A percentile compares a stretch with the other conserved stretches of the same genome.
These are phyloP conservation scores for Drosophila chauvacae DNA, from an alignment of 1,140 invertebrate species.

Conservation along the genomic window DNA sequence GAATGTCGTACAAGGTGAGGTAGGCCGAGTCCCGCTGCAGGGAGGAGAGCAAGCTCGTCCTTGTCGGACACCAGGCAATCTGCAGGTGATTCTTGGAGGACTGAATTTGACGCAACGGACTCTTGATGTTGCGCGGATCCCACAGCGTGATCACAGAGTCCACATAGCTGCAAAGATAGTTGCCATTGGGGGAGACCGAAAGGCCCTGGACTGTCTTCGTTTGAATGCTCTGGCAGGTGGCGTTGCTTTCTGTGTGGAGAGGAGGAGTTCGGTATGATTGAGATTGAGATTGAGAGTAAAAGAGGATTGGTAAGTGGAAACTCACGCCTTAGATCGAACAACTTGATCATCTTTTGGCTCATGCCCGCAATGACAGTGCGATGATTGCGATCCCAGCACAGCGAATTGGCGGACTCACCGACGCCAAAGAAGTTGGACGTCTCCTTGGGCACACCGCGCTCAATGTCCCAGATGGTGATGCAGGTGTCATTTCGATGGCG, in stretches of 20 bases:
- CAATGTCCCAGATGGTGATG: conserved; percentile 92
- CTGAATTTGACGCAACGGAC: conserved; percentile 90
- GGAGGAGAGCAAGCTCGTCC: conserved; percentile 72
- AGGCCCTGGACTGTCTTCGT: conserved; percentile 94
- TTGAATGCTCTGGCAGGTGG: conserved; percentile 89
- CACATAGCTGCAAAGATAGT: conserved; percentile 92
- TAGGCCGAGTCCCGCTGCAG: conserved; percentile 78
- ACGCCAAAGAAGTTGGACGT: conserved; percentile 85
- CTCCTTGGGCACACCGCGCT: conserved; percentile 74
- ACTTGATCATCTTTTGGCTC: conserved; percentile 94
- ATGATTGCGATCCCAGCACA: conserved; percentile 93
- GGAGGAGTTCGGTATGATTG: not conserved
- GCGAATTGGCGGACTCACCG: conserved; percentile 92
- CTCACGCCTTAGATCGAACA: conserved; percentile 96
- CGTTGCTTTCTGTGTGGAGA: conserved; percentile 87
- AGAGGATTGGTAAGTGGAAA: not conserved
- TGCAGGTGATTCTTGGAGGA: conserved; percentile 90
- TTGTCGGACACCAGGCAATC: conserved; percentile 95
- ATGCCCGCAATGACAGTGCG: conserved; percentile 93
- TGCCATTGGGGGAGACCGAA: conserved; percentile 90
- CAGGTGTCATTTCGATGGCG: conserved; percentile 93
- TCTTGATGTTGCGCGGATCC: conserved; percentile 95
- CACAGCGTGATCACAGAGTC: conserved; percentile 93
- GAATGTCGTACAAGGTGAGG: conserved; percentile 79
- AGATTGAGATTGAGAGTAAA: not conserved